Percentiles rank a stretch among this genome's conserved stretches.
Evolutionary conservation across 1,140 invertebrate species (phyloP).

Genomic region (Gryllus bimaculatus): DNA sequence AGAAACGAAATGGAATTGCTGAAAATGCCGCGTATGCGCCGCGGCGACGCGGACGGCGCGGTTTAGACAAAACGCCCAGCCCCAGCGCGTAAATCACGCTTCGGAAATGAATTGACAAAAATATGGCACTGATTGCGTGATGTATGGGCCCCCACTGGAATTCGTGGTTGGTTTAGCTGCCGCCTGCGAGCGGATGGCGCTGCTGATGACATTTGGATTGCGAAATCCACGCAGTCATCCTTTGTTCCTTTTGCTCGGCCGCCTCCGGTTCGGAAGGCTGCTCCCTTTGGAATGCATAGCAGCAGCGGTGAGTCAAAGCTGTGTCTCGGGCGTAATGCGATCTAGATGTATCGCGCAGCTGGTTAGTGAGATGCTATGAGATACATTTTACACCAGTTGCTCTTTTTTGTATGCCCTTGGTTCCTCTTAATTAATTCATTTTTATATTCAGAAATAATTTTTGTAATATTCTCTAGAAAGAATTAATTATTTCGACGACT

Average conservation of each 20-base stretch:
- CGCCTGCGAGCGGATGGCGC: too few species aligned
- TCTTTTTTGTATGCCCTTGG: too few species aligned
- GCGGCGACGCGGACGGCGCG: background rate
- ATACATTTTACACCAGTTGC: too few species aligned
- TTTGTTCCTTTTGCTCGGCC: background rate
- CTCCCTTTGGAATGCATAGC: background rate
- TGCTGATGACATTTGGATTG: conserved; percentile 4
- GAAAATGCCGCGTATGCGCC: background rate
- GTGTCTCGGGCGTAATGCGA: background rate
- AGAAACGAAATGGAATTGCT: background rate
- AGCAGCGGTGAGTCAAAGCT: background rate
- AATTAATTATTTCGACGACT: too few species aligned
- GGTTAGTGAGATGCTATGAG: too few species aligned
- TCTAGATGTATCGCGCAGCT: background rate
- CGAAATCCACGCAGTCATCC: background rate
- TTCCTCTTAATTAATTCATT: too few species aligned
- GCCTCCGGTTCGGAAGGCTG: background rate
- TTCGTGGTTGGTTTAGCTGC: background rate
- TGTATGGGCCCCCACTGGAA: background rate
- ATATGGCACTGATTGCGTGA: conserved; percentile 1
- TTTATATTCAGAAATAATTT: too few species aligned
- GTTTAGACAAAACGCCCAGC: background rate
- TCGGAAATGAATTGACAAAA: background rate
- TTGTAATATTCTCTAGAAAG: too few species aligned
- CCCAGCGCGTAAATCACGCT: background rate